These are phyloP conservation scores for Siniperca undulata DNA, from an alignment of 2,797 vertebrate genomes.

Conservation along the genomic window DNA sequence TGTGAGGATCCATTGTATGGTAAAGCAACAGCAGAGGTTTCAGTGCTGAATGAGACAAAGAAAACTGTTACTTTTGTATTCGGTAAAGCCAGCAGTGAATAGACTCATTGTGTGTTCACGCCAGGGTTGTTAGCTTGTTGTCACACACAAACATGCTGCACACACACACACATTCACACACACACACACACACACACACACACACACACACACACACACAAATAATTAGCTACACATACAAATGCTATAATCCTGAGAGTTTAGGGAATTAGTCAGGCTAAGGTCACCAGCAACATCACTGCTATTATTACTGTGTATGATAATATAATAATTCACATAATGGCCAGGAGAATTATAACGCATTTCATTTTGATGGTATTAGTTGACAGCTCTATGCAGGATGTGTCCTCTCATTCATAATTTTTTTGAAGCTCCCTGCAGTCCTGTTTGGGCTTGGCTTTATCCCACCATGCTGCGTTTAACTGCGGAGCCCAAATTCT, in stretches of 20 bases:
- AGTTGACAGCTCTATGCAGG: conserved; percentile 49
- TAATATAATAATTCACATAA: neutral
- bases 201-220: conserved; percentile 33
- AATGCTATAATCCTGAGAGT: conserved; percentile 53
- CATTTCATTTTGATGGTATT: conserved; percentile 51
- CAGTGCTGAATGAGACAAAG: conserved; percentile 42
- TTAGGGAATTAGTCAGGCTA: conserved; percentile 43
- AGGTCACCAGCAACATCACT: conserved; percentile 43
- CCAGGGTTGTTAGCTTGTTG: conserved; percentile 34
- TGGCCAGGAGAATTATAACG: conserved; percentile 43
- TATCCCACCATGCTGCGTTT: conserved; percentile 33
- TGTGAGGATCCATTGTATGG: conserved; percentile 24
- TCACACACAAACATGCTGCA: conserved; percentile 36
- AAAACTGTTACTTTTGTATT: conserved; percentile 51
- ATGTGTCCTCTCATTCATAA: conserved; percentile 32
- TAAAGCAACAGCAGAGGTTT: conserved; percentile 41
- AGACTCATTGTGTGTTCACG: conserved; percentile 52
- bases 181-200: conserved; percentile 40
- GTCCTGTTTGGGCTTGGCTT: conserved; percentile 31
- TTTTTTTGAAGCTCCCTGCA: conserved; percentile 33
- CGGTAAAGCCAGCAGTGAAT: conserved; percentile 52
- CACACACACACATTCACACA: conserved; percentile 17
- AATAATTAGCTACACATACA: conserved; percentile 32
- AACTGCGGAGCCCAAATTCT: conserved; percentile 34
- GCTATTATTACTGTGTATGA: conserved; percentile 36